These are phyloP conservation scores for Drosophila micromelanica DNA, from an alignment of 1,140 invertebrate genomes.

Conservation along the genomic window DNA sequence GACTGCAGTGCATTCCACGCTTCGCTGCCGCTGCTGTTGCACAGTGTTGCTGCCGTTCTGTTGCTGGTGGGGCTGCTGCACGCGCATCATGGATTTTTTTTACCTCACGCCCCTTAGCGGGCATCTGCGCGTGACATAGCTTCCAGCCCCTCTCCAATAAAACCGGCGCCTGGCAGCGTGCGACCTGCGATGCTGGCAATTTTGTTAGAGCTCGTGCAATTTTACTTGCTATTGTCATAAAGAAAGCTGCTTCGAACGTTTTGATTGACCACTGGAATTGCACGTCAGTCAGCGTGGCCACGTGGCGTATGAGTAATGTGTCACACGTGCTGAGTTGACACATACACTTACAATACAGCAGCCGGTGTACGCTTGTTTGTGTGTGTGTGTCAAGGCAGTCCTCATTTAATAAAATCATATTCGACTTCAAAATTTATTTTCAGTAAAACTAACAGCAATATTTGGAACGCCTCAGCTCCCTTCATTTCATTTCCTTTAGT, in stretches of 20 bases:
- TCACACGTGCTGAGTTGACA: conserved; percentile 60
- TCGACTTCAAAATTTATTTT: neutral
- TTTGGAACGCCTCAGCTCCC: no score
- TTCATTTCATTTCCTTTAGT: no score
- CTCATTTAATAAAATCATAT: conserved; percentile 1
- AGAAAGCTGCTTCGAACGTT: conserved; percentile 55
- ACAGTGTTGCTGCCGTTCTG: conserved; percentile 13
- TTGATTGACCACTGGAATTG: conserved; percentile 82
- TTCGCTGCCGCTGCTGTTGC: conserved; percentile 19
- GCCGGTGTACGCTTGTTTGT: neutral
- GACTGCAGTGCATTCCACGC: conserved; percentile 26
- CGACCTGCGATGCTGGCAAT: conserved; percentile 57
- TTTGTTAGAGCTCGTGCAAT: conserved; percentile 65
- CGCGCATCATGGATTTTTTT: conserved; percentile 72
- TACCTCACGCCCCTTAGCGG: conserved; percentile 31
- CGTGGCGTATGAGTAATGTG: conserved; percentile 74
- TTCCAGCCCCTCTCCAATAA: neutral
- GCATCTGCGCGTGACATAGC: conserved; percentile 9
- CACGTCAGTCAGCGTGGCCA: conserved; percentile 69
- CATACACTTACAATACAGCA: conserved; percentile 1
- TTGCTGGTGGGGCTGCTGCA: conserved; percentile 11
- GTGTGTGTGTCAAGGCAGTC: neutral
- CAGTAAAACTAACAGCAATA: no score
- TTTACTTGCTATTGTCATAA: conserved; percentile 66
- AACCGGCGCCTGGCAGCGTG: conserved; percentile 5